Percentiles rank a stretch among this genome's conserved stretches.
These are phyloP conservation scores for Drosophila lacteicornis DNA, from an alignment of 1,140 invertebrate genomes.

Conservation along the genomic window DNA sequence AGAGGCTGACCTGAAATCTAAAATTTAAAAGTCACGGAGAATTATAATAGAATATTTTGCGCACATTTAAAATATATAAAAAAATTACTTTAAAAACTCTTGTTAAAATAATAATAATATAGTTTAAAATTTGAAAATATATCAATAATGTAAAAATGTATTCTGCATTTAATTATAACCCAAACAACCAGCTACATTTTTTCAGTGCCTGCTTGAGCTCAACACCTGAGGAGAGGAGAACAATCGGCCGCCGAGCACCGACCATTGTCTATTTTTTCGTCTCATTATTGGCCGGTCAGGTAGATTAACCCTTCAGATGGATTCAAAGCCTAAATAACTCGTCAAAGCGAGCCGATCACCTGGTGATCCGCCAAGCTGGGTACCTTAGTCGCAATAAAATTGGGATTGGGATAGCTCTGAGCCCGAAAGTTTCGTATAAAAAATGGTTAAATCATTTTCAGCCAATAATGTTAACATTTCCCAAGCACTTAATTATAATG, in stretches of 20 bases:
- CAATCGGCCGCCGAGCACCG: not conserved
- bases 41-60: no score
- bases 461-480: not conserved
- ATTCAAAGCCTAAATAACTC: constrained; percentile 22
- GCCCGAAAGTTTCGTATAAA: no score
- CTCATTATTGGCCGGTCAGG: constrained; percentile 25
- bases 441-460: not conserved
- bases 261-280: constrained; percentile 5
- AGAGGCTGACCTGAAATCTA: no score
- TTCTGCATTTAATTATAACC: no score
- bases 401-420: not conserved
- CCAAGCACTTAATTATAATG: not conserved
- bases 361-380: constrained; percentile 11
- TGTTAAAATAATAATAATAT: no score
- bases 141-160: no score
- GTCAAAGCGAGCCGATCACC: constrained; percentile 20
- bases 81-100: no score
- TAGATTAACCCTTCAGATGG: not conserved
- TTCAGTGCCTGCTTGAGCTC: not conserved
- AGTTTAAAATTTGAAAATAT: no score
- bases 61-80: no score
- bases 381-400: not conserved
- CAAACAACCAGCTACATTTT: no score
- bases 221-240: constrained; percentile 9
- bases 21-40: no score